phyloP scores from a whole-genome alignment of 2,113 vertebrate species.

The Sinocyclocheilus rhinocerous region DNA sequence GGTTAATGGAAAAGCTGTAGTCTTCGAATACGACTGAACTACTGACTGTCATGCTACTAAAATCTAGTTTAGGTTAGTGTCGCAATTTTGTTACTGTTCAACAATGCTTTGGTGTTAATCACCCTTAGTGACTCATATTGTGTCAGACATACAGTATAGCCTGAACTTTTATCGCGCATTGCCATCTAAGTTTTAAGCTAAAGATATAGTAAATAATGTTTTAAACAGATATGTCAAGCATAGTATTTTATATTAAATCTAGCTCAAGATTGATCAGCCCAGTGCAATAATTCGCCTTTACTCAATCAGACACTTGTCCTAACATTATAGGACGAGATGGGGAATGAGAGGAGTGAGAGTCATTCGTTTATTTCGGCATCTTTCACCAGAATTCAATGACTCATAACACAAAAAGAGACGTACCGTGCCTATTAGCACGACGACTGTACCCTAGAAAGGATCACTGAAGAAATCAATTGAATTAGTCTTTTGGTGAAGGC shows the following conservation, averaged over 20 bases:
- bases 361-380: too few relatives aligned
- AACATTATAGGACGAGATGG: too few relatives aligned
- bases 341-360: too few relatives aligned
- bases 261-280: not conserved
- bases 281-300: too few relatives aligned
- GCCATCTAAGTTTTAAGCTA: not conserved
- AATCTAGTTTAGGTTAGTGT: not conserved
- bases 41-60: not conserved
- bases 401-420: too few relatives aligned
- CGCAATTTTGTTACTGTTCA: not conserved
- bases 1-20: not conserved
- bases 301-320: not conserved
- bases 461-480: too few relatives aligned
- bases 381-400: too few relatives aligned
- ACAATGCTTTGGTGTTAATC: not conserved
- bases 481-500: too few relatives aligned
- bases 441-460: not conserved
- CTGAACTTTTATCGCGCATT: not conserved
- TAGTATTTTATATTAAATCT: not conserved
- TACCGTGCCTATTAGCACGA: too few relatives aligned
- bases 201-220: not conserved
- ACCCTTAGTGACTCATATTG: not conserved
- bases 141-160: not conserved
- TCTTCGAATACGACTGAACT: not conserved
- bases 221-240: not conserved